Evolutionary conservation across 2,888 invertebrate species (phyloP), one percentile per base, ranked within the genome.

Genomic region (Ditylenchus weischeri): DNA sequence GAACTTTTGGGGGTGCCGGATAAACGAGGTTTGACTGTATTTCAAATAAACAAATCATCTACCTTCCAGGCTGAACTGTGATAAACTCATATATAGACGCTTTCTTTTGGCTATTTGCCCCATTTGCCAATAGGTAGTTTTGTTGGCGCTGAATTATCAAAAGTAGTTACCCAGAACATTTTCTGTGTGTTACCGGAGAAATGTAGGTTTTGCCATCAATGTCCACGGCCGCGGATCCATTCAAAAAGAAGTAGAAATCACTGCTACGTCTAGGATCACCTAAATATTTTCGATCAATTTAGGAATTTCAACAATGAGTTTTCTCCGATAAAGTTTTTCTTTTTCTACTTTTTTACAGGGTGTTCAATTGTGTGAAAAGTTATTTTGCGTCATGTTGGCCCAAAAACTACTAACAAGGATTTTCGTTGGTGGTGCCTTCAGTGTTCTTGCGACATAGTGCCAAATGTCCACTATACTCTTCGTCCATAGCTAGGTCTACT

Each of bases 41-140:
- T n/a, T n/a, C n/a, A n/a, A n/a, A n/a, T 50, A 50, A n/a, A 23
- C n/a, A 60, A 0, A 36, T 43, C 5, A 5, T 35, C 38, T 19
- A 71, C 71, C 72, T 70, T 75, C 80, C 80, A 11, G 79, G 78
- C 23, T 75, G 73, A 13, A 80, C 76, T 2, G 79, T 62, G 58
- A 79, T 80, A 62, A 70, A 73, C 10, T 29, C 61, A 48, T 62
- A 71, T 19, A 66, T 21, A 15, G 47, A 50, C 36, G 47, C 65
- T 57, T 36, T 62, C 18, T 29, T 38, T 19, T 10, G 23, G 19
- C 10, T 35, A n/a, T 15, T 54, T 43, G 11, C 51, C 23, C 35
- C 50, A 19, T 35, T 57, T 66, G 21, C 69, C 47, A 29, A 48
- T 19, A 10, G 13, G 10, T 21, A 49, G 38, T n/a, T 13, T 50